Conservation (phyloP, 2,113 vertebrate genomes). For the Gymnobelideus leadbeateri region DNA sequence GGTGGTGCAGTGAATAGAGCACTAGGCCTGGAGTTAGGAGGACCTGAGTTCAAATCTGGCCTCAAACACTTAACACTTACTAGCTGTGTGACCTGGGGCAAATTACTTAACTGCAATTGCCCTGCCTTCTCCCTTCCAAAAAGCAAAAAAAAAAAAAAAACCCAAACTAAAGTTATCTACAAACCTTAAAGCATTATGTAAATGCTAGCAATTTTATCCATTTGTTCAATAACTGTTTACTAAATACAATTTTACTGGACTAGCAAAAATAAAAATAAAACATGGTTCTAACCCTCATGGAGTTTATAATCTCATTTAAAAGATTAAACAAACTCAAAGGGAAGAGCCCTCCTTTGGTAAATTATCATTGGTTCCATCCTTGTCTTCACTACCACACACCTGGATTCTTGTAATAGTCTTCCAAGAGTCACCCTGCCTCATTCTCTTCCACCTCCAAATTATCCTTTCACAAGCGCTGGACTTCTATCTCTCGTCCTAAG, state of each 20-base stretch:
- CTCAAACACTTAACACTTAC: no score
- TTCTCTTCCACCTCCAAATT: background rate
- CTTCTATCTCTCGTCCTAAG: background rate
- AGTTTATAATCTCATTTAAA: background rate
- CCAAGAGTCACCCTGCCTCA: background rate
- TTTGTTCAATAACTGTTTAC: background rate
- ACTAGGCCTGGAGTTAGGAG: no score
- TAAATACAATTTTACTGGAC: background rate
- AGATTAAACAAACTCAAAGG: background rate
- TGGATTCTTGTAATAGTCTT: background rate
- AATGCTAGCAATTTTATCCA: background rate
- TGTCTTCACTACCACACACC: background rate
- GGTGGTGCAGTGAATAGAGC: no score
- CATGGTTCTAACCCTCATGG: background rate
- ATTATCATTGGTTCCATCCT: background rate
- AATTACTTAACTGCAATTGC: no score
- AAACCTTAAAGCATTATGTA: background rate
- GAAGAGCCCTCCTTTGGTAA: background rate
- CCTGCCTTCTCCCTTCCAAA: no score
- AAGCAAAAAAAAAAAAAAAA: no score
- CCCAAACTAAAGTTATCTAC: background rate
- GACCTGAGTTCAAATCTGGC: no score
- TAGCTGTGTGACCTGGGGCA: no score
- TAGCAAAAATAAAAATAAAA: background rate
- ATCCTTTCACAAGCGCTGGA: background rate